Percentiles rank a stretch among this genome's conserved stretches.
These are phyloP conservation scores for Drosophila mauritiana DNA, from an alignment of 1,140 invertebrate species.

Conservation along the genomic window DNA sequence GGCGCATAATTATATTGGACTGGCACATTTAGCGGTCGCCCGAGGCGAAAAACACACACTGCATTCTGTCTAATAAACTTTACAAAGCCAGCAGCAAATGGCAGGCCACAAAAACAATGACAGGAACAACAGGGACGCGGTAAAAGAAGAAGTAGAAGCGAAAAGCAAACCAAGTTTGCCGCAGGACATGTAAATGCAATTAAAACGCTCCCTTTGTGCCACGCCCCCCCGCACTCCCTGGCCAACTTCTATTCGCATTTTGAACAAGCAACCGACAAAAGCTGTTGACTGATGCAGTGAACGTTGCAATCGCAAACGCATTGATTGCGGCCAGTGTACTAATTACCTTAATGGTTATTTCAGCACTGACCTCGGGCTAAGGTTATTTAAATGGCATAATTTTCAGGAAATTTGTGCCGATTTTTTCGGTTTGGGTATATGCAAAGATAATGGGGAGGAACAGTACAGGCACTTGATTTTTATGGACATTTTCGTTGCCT, in stretches of 20 bases:
- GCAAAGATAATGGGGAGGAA: too few relatives aligned
- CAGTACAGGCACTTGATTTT: constrained; percentile 38
- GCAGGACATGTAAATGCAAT: constrained; percentile 82
- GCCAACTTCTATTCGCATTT: too few relatives aligned
- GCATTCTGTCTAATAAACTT: constrained; percentile 78
- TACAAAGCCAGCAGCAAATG: constrained; percentile 52
- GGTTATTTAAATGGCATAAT: constrained; percentile 26
- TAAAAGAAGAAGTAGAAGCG: constrained; percentile 19
- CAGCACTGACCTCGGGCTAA: constrained; percentile 11
- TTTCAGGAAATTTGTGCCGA: constrained; percentile 9
- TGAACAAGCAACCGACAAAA: constrained; percentile 6
- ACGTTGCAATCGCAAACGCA: constrained; percentile 48
- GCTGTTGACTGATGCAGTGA: constrained; percentile 65
- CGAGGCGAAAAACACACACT: constrained; percentile 44
- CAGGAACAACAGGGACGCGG: not conserved
- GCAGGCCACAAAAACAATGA: constrained; percentile 39
- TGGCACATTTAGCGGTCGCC: constrained; percentile 67
- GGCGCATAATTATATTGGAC: constrained; percentile 79
- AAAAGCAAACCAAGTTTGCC: constrained; percentile 60
- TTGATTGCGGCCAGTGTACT: constrained; percentile 65
- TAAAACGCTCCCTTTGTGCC: constrained; percentile 64
- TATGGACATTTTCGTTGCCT: constrained; percentile 58
- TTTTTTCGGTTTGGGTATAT: not conserved
- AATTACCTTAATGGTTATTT: constrained; percentile 70
- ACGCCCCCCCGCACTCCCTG: not conserved